Evolutionary conservation across 2,113 vertebrate genomes (phyloP).

Genomic region (Albula goreensis): DNA sequence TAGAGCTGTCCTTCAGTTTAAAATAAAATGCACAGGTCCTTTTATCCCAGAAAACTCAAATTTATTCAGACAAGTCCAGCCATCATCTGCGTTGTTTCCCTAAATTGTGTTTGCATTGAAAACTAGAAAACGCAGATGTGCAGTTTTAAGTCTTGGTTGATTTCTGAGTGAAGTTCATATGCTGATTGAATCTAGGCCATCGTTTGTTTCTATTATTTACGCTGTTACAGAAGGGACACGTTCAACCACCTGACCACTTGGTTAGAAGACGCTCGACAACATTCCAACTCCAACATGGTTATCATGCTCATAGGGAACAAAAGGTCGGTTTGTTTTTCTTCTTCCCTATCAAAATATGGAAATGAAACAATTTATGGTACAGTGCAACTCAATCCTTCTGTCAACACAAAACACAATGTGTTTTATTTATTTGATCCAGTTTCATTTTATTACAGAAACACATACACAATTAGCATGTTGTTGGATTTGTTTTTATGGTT

Average conservation of each 20-base stretch:
- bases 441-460: background rate
- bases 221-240: conserved; percentile 88
- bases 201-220: background rate
- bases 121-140: no score
- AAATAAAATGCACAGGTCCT: no score
- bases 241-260: conserved; percentile 99
- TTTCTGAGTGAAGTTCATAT: background rate
- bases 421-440: background rate
- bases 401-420: background rate
- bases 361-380: background rate
- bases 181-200: background rate
- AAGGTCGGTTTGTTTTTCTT: conserved; percentile 72
- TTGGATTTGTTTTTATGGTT: background rate
- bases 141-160: background rate
- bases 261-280: conserved; percentile 99
- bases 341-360: background rate
- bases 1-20: background rate
- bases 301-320: conserved; percentile 99
- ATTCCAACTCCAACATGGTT: conserved; percentile 99
- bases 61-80: no score
- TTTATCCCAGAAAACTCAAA: no score
- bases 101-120: no score
- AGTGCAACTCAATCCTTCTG: background rate
- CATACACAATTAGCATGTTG: background rate
- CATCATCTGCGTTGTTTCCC: no score